A percentile compares a stretch with the other conserved stretches of the same genome.
These are phyloP conservation scores for Pristionchus arcanus DNA, from an alignment of 2,888 invertebrate species.

Conservation along the genomic window DNA sequence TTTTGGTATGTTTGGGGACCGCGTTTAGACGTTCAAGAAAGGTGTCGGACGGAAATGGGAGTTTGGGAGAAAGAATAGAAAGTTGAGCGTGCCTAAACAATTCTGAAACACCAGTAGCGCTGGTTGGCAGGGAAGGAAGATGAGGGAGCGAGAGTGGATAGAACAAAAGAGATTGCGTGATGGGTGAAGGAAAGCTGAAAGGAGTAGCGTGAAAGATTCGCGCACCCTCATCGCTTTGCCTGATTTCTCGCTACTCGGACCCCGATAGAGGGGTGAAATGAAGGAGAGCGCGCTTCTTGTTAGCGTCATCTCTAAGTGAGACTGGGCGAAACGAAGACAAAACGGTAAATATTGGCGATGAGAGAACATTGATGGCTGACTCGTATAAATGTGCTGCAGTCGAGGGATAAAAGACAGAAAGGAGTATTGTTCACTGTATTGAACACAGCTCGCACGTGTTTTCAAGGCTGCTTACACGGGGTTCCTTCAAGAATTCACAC, in stretches of 20 bases:
- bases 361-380: not conserved
- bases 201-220: not conserved
- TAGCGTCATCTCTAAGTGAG: constrained; percentile 3
- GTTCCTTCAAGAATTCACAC: not conserved
- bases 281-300: not conserved
- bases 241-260: not conserved
- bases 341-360: constrained; percentile 35
- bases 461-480: not conserved
- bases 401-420: not conserved
- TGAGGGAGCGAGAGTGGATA: not conserved
- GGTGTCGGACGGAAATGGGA: not conserved
- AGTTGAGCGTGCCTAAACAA: not conserved
- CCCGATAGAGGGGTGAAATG: not conserved
- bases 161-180: constrained; percentile 45
- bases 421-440: not conserved
- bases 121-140: constrained; percentile 31
- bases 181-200: not conserved
- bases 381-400: not conserved
- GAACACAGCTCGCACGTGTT: not conserved
- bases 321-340: not conserved
- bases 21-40: not conserved
- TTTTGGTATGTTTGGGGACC: not conserved
- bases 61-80: not conserved
- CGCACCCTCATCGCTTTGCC: not conserved
- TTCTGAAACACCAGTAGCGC: not conserved